phyloP scores from a whole-genome alignment of 2,888 invertebrate species.

The Rhimphoctona megacephalus region DNA sequence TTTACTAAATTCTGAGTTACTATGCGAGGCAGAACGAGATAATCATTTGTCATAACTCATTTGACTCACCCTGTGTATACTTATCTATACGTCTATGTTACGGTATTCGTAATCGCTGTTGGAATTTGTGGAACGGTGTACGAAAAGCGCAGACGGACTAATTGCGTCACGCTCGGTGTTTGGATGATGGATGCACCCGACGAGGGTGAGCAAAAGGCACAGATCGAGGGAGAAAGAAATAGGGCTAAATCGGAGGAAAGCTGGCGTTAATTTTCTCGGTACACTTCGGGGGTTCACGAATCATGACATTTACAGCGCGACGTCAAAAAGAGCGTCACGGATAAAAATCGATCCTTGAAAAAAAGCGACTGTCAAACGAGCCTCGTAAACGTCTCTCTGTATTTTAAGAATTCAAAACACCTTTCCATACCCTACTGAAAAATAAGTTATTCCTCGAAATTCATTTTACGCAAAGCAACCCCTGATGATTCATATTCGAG shows the following conservation, averaged over 20 bases:
- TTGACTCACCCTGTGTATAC: neutral
- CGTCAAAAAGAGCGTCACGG: conserved; percentile 17
- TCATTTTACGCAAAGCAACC: neutral
- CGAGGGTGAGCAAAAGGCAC: conserved; percentile 39
- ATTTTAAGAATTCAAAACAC: neutral
- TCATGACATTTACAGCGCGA: conserved; percentile 9
- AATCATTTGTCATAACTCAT: too few species aligned
- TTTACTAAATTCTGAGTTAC: too few species aligned
- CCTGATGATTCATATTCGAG: neutral
- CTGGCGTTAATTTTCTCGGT: conserved; percentile 33
- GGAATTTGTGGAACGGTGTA: conserved; percentile 38
- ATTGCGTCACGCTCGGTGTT: conserved; percentile 63
- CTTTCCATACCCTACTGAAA: neutral
- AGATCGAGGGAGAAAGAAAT: conserved; percentile 18
- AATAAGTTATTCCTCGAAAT: neutral
- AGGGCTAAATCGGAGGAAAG: conserved; percentile 27
- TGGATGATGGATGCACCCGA: conserved; percentile 63
- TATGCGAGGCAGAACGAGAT: too few species aligned
- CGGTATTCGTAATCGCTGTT: neutral
- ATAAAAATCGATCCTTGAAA: conserved; percentile 8
- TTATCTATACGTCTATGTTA: neutral
- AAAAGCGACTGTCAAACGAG: neutral
- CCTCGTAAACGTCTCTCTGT: neutral
- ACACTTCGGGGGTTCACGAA: conserved; percentile 5
- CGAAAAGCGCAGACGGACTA: conserved; percentile 64